Evolutionary conservation across 2,888 invertebrate genomes (phyloP).

Genomic region (Tiliacea citrago): DNA sequence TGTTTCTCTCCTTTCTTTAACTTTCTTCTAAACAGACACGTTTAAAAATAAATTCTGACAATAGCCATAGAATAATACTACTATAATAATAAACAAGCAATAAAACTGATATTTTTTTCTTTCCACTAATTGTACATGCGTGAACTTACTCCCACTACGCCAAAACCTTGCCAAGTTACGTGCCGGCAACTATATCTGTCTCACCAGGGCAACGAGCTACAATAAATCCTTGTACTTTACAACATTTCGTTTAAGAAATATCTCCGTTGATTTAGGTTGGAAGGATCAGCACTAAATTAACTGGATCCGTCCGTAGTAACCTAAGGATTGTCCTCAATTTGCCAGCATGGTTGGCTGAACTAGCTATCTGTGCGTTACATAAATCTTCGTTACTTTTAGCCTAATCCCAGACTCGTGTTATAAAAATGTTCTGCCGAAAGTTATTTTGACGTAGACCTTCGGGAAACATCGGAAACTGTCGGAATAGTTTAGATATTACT

Average conservation of each 20-base stretch:
- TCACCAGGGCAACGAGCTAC: background rate
- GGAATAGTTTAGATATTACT: constrained; percentile 12
- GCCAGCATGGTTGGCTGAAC: constrained; percentile 43
- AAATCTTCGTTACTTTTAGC: constrained; percentile 54
- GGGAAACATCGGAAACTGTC: constrained; percentile 13
- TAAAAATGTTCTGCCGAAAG: constrained; percentile 46
- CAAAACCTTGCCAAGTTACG: too few relatives aligned
- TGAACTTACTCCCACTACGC: too few relatives aligned
- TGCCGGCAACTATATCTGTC: too few relatives aligned
- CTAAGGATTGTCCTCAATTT: constrained; percentile 62
- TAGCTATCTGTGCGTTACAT: constrained; percentile 54
- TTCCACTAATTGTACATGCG: too few relatives aligned
- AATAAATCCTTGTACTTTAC: constrained; percentile 25
- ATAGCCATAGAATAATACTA: too few relatives aligned
- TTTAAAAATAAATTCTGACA: too few relatives aligned
- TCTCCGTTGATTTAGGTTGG: constrained; percentile 40
- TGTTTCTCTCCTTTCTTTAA: too few relatives aligned
- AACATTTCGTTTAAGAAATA: constrained; percentile 29
- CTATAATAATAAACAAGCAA: too few relatives aligned
- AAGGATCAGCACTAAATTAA: constrained; percentile 51
- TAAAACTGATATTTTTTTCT: too few relatives aligned
- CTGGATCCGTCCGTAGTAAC: constrained; percentile 34
- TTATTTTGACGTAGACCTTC: constrained; percentile 32
- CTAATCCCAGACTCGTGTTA: constrained; percentile 55
- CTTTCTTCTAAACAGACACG: too few relatives aligned